A percentile compares a stretch with the other conserved stretches of the same genome.
Evolutionary conservation across 2,888 invertebrate genomes (phyloP).

Genomic region (Drosophila nigricruria): DNA sequence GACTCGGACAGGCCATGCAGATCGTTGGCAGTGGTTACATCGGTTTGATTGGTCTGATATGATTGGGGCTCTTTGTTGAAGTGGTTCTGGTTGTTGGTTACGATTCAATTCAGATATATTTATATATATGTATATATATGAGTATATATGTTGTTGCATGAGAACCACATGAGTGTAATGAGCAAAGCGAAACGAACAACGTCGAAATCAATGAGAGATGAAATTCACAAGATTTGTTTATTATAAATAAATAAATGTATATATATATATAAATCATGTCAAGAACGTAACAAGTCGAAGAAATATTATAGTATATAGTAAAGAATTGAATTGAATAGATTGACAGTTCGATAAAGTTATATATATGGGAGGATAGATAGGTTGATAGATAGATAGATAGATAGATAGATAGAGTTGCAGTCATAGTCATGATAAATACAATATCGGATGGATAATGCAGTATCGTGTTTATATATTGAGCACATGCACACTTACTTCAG

Average conservation of each 20-base stretch:
- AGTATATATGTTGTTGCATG: slow-evolving; percentile 30
- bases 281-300: slow-evolving; percentile 60
- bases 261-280: slow-evolving; percentile 55
- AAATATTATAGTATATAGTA: slow-evolving; percentile 37
- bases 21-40: slow-evolving; percentile 82
- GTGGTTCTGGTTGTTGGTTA: slow-evolving; percentile 49
- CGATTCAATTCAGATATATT: slow-evolving; percentile 27
- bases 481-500: slow-evolving; percentile 85
- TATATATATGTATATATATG: slow-evolving; percentile 14
- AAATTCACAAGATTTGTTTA: slow-evolving; percentile 82
- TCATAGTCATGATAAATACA: slow-evolving; percentile 34
- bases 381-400: slow-evolving; percentile 34
- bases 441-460: slow-evolving; percentile 48
- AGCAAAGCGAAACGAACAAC: slow-evolving; percentile 80
- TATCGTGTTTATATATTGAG: slow-evolving; percentile 68
- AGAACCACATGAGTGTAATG: slow-evolving; percentile 61
- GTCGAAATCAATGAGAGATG: slow-evolving; percentile 82
- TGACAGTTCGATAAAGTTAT: slow-evolving; percentile 42
- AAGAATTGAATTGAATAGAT: slow-evolving; percentile 21
- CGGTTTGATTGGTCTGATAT: slow-evolving; percentile 81
- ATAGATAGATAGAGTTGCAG: slow-evolving; percentile 32
- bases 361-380: slow-evolving; percentile 38
- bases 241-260: slow-evolving; percentile 56
- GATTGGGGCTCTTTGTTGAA: slow-evolving; percentile 79
- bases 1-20: slow-evolving; percentile 85